Conservation (phyloP, 2,888 invertebrate species). For the Podotricha telesiphe region DNA sequence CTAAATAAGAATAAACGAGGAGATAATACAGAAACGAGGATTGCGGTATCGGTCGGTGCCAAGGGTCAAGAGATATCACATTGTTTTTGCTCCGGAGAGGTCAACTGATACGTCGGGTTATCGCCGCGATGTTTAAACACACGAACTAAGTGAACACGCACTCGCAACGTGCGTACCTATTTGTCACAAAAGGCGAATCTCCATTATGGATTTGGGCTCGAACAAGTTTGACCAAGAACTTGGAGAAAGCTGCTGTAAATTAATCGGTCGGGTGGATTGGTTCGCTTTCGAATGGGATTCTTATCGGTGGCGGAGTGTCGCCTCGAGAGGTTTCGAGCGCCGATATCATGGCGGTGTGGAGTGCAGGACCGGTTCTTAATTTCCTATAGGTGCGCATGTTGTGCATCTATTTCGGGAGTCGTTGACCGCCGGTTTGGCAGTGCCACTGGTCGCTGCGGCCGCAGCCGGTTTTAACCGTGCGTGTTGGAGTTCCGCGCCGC, state of each 20-base stretch:
- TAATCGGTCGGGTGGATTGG: conserved; percentile 56
- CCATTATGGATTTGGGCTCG: conserved; percentile 43
- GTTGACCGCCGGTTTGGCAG: conserved; percentile 78
- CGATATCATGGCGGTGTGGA: too few relatives aligned
- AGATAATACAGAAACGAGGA: conserved; percentile 36
- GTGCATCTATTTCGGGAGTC: conserved; percentile 82
- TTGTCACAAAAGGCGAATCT: not conserved
- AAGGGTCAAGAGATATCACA: conserved; percentile 49
- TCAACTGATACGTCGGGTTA: conserved; percentile 47
- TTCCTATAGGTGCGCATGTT: conserved; percentile 71
- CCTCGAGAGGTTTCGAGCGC: conserved; percentile 45
- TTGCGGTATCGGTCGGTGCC: conserved; percentile 46
- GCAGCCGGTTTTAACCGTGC: conserved; percentile 59
- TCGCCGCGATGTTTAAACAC: conserved; percentile 39
- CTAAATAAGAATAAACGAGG: conserved; percentile 31
- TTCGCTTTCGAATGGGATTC: conserved; percentile 80
- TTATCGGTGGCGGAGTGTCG: conserved; percentile 68
- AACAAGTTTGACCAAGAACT: conserved; percentile 48
- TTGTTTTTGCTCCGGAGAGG: conserved; percentile 49
- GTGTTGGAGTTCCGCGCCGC: conserved; percentile 54
- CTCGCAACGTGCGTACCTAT: conserved; percentile 35
- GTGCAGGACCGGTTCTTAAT: conserved; percentile 74
- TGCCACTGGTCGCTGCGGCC: conserved; percentile 49
- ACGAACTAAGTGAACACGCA: conserved; percentile 37
- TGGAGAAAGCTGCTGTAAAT: conserved; percentile 74